A percentile compares a stretch with the other conserved stretches of the same genome.
Conservation (phyloP, 2,797 vertebrate species). For the Gastrophryne carolinensis region DNA sequence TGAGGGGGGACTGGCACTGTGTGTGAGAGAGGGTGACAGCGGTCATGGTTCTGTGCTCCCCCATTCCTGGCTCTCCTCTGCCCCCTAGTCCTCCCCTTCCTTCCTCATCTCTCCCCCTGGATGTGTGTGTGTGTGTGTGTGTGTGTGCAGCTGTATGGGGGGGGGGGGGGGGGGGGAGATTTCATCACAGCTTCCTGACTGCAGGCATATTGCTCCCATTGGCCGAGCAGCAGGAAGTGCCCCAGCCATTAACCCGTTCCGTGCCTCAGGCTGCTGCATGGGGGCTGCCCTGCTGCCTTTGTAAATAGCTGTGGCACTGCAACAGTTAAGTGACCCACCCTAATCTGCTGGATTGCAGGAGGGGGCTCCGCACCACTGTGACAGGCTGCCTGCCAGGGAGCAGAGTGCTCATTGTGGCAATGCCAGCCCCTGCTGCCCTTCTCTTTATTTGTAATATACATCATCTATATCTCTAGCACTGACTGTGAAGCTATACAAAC, state of each 20-base stretch:
- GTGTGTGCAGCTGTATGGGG: slow-evolving; percentile 40
- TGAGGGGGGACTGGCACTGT: too few species aligned
- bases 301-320: not conserved
- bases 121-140: slow-evolving; percentile 39
- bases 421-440: too few species aligned
- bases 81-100: slow-evolving; percentile 27
- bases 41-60: not conserved
- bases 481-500: too few species aligned
- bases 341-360: not conserved
- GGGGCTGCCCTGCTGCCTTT: not conserved
- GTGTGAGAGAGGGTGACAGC: not conserved
- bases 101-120: slow-evolving; percentile 46
- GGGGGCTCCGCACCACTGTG: not conserved
- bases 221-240: slow-evolving; percentile 2
- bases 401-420: too few species aligned
- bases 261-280: not conserved
- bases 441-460: too few species aligned
- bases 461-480: too few species aligned
- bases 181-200: slow-evolving; percentile 41
- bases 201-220: not conserved
- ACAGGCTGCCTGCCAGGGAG: not conserved
- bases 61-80: slow-evolving; percentile 25
- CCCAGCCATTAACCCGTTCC: not conserved
- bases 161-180: slow-evolving; percentile 43
- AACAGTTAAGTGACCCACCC: slow-evolving; percentile 30